Evolutionary conservation across 92 coral and sea anemone genomes (phyloP), one percentile per base, ranked within the genome.

Genomic region (Porites lobata): DNA sequence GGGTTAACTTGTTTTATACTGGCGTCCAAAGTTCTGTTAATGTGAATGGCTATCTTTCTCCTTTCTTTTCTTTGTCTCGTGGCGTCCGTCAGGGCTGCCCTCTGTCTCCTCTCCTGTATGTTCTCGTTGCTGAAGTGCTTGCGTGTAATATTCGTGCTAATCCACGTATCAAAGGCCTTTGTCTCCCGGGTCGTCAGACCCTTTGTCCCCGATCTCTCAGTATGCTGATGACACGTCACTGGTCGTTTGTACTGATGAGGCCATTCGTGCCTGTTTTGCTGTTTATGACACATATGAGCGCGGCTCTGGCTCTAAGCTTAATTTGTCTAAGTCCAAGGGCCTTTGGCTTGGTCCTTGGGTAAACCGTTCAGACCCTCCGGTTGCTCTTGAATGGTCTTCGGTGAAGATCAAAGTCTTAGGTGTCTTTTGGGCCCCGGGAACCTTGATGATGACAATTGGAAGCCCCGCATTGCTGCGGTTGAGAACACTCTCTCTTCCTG

Each of bases 191-290:
- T 3, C 76, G 18, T 69, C 62, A 13, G 24, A 74, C 15, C 26
- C 53, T 24, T n/a, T 73, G 12, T 62, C 78, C 4, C 24, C 67
- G 10, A 57, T 93, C 50, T 85, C 91, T 4, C 96, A 90, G 32
- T 90, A 93, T 26, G 95, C 91, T 4, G 95, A 92, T 21, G 93
- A 92, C 72, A 90, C 91, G 4, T 89, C 95, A 15, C 4, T 84
- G 2, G 26, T 90, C 3, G 21, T 85, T 13, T 26, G 82, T 7
- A 76, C 91, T 6, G 93, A 90, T 74, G 72, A 66, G 1, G 65
- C 94, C 59, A 86, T 87, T 20, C 2, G 12, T 7, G 78, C 78
- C 2, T 26, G 51, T 19, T 86, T 92, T 54, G 81, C 72, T 14
- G 38, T 75, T 10, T 90, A 77, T 57, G 26, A 19, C 5, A 18